A percentile compares a stretch with the other conserved stretches of the same genome.
These are phyloP conservation scores for Ciconia maguari DNA, from an alignment of 2,113 vertebrate genomes.

Conservation along the genomic window DNA sequence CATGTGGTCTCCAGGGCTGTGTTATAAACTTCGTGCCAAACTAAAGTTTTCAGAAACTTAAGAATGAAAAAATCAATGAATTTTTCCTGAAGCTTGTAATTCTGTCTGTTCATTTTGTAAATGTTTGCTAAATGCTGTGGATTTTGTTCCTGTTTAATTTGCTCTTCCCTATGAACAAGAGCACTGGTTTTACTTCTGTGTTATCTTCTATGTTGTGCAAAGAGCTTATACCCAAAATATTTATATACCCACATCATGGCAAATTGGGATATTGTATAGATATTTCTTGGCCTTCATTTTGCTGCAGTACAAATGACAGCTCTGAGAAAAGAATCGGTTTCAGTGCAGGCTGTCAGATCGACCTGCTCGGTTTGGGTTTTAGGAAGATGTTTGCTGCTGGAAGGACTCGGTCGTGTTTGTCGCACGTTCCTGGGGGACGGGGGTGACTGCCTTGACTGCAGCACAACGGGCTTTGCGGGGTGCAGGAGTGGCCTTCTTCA, in stretches of 20 bases:
- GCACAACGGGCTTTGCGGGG: rapidly evolving
- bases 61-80: not conserved
- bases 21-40: not conserved
- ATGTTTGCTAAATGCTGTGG: not conserved
- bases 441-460: rapidly evolving
- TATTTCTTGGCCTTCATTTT: not conserved
- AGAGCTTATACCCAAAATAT: not conserved
- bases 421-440: rapidly evolving
- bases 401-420: rapidly evolving
- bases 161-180: not conserved
- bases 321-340: not conserved
- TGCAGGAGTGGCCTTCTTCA: not conserved
- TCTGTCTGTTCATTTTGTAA: not conserved
- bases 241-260: not conserved
- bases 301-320: not conserved
- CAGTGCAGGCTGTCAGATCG: too few relatives aligned
- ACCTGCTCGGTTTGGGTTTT: not conserved
- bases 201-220: not conserved
- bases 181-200: not conserved
- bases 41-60: not conserved
- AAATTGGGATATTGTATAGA: not conserved
- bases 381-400: not conserved
- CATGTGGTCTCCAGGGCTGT: not conserved
- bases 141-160: not conserved
- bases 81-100: not conserved